A percentile compares a stretch with the other conserved stretches of the same genome.
phyloP scores from a whole-genome alignment of 2,113 vertebrate species.

The Crocuta crocuta region DNA sequence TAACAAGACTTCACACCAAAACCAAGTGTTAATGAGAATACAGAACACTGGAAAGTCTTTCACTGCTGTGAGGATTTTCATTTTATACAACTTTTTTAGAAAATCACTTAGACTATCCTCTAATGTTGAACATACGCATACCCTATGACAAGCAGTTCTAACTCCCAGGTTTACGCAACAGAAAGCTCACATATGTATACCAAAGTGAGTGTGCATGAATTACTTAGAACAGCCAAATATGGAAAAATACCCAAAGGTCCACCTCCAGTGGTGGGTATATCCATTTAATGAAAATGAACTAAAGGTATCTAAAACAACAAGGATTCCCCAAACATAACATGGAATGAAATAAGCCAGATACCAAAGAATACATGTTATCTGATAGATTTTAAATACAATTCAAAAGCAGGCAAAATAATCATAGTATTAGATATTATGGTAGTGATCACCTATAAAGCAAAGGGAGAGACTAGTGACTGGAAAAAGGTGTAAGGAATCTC shows the following conservation, averaged over 20 bases:
- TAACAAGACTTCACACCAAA: neutral
- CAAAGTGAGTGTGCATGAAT: neutral
- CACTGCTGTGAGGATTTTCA: neutral
- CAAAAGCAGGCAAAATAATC: neutral
- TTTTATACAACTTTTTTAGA: neutral
- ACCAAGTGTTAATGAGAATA: neutral
- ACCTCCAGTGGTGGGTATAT: too few species aligned
- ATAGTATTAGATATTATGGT: rapidly evolving
- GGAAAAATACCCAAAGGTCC: neutral
- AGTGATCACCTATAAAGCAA: neutral
- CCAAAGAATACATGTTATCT: neutral
- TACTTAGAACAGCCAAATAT: neutral
- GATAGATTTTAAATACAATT: neutral
- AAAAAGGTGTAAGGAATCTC: neutral
- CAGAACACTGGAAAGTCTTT: neutral
- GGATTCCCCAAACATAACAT: neutral
- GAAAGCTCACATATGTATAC: neutral
- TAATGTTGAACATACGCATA: neutral
- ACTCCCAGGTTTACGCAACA: neutral
- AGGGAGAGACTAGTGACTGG: rapidly evolving
- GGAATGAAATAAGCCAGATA: neutral
- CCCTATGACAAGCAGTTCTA: neutral
- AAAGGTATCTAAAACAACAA: neutral
- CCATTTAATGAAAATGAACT: neutral
- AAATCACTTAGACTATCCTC: neutral